A percentile compares a stretch with the other conserved stretches of the same genome.
Conservation (phyloP, 2,797 vertebrate species). For the Girardinus metallicus region DNA sequence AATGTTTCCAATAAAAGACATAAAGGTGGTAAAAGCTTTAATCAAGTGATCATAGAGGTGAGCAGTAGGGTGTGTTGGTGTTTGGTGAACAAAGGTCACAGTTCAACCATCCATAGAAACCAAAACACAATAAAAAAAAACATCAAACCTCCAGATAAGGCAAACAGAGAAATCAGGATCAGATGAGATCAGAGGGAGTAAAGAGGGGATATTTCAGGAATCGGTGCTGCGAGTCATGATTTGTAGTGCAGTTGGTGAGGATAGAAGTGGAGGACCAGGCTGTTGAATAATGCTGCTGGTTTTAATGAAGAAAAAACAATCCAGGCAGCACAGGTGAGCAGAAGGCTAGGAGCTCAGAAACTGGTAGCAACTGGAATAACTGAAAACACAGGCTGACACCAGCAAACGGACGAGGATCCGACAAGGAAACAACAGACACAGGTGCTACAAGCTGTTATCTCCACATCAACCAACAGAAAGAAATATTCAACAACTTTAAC, state of each 20-base stretch:
- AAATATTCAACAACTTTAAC: neutral
- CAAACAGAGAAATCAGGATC: neutral
- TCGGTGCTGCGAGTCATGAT: too few relatives aligned
- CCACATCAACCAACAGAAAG: neutral
- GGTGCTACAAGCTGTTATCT: neutral
- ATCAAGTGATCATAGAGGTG: neutral
- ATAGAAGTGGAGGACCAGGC: too few relatives aligned
- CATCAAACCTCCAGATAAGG: neutral
- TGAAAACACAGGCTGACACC: too few relatives aligned
- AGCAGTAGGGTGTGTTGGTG: neutral
- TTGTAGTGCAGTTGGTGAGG: too few relatives aligned
- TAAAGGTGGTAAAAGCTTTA: neutral
- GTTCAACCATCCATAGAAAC: neutral
- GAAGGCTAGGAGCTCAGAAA: too few relatives aligned
- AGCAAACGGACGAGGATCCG: too few relatives aligned
- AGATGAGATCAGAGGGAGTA: neutral
- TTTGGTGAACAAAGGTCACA: conserved; percentile 1
- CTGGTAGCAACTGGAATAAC: too few relatives aligned
- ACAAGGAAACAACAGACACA: too few relatives aligned
- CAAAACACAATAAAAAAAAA: neutral
- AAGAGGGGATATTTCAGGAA: neutral
- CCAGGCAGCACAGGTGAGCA: too few relatives aligned
- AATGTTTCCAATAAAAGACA: neutral
- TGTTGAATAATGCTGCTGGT: too few relatives aligned
- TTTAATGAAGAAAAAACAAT: too few relatives aligned